Base-by-base conservation (phyloP, 35 echinoderm and acorn worm species). In the Apostichopus parvimensis region DNA sequence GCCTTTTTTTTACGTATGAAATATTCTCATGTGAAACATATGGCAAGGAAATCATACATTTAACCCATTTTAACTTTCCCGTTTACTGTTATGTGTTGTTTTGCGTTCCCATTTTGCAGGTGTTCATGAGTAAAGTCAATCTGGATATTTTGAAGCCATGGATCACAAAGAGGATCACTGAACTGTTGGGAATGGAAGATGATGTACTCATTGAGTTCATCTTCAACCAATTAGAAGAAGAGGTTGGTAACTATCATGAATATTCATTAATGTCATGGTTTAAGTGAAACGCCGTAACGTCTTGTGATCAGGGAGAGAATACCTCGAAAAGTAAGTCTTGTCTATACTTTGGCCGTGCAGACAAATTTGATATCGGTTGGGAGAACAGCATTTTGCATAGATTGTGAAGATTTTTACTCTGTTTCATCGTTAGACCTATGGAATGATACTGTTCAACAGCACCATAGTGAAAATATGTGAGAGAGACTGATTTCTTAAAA, bases 121-220 rank as follows among this genome's bases (percentile, higher is more conserved):
- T 99, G 53, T 87, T 77, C 68, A 99, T 96, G 95, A 99, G 97
- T 56, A 99, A 96, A 79, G 95, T 99, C 15, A 96, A 95, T 79
- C 80, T 99, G 82, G 97, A 99, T 62, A 99, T 91, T 28, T 90
- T 99, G 70, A 96, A 96, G 81, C 97, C 97, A 93, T 99, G 97
- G 97, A 99, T 99, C 62, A 96, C 97, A 13, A 93, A 78, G 14
- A 96, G 94, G 93, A 94, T 99, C 76, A 99, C 95, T 10, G 95
- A 96, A 58, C 96, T 99, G 89, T 89, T 99, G 12, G 97, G 95
- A 82, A 88, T 99, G 12, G 97, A 99, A 92, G 97, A 99, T 77
- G 97, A 99, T 73, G 97, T 99, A 6, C 91, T 99, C 87, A 99
- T 96, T 53, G 97, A 96, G 73, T 99, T 99, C 75, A 99, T 99